Evolutionary conservation across 1,140 invertebrate species (phyloP), one percentile per base, ranked within the genome.

Genomic region (Heliconius congener): DNA sequence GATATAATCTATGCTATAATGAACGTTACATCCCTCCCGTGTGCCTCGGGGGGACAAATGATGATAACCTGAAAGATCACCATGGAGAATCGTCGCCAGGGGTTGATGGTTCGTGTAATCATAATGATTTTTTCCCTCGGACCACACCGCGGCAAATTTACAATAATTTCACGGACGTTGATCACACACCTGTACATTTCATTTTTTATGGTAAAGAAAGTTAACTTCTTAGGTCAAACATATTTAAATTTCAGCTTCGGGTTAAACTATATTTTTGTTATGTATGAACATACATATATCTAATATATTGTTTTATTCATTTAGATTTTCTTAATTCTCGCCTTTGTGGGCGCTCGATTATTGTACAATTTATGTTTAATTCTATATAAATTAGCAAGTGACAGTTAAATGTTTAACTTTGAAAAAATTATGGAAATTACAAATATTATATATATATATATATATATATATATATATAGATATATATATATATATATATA

Each of bases 81-180:
- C 93, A 87, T 92, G 81, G 82, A 88, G 86, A 93, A 93, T 92
- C 88, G 77, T 42, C 79, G 83, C 74, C 82, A 84, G 84, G 93
- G 91, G 91, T 91, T 91, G 93, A 91, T 90, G 86, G 86, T 85
- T 90, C 88, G 87, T 90, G 89, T 92, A 91, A 93, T 93, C 84
- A 86, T 88, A 85, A 88, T 85, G 86, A 82, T 87, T 90, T 89
- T 91, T 91, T 84, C 85, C 42, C 82, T 83, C 82, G 87, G 92
- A 93, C 92, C 93, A 94, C 93, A 94, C 93, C 89, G 92, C 86
- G 86, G 88, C 85, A 88, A 89, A 90, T 89, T 88, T 88, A 91
- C 88, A 88, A 81, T 90, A 88, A 94, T 93, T 94, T 94, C 93
- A 94, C 90, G 93, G 88, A 81, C 87, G 83, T 86, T 81, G 87